Percentiles rank a stretch among this genome's conserved stretches.
Conservation (phyloP, 2,113 vertebrate species). For the Phyllopteryx taeniolatus region DNA sequence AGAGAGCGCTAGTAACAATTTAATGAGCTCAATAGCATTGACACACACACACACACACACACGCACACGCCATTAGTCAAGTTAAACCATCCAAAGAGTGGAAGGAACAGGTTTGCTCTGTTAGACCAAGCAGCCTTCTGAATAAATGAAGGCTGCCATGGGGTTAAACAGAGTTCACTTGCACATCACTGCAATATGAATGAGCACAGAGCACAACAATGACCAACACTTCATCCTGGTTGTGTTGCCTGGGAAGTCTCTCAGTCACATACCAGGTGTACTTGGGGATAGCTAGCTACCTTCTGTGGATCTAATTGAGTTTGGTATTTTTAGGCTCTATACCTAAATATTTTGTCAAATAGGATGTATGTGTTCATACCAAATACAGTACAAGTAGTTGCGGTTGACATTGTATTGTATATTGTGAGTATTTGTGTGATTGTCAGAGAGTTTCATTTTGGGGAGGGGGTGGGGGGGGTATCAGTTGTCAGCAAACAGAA, state of each 20-base stretch:
- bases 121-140: conserved; percentile 41
- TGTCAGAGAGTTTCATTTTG: conserved; percentile 10
- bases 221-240: conserved; percentile 13
- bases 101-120: conserved; percentile 58
- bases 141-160: conserved; percentile 44
- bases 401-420: background rate
- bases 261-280: background rate
- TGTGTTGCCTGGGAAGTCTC: conserved; percentile 10
- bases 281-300: background rate
- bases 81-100: conserved; percentile 31
- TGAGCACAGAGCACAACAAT: conserved; percentile 27
- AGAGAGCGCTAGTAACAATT: conserved; percentile 53
- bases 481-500: conserved; percentile 6
- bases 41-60: conserved; percentile 27
- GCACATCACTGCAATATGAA: conserved; percentile 37
- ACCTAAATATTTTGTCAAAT: conserved; percentile 22
- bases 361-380: conserved; percentile 9
- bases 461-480: background rate
- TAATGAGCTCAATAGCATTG: conserved; percentile 55
- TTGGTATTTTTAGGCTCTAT: conserved; percentile 24
- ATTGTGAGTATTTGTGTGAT: conserved; percentile 10
- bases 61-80: background rate
- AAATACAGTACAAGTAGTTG: background rate
- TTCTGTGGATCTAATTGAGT: conserved; percentile 15
- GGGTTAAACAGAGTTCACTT: conserved; percentile 55